phyloP scores from a whole-genome alignment of 2,797 vertebrate genomes.

The Euthynnus affinis region DNA sequence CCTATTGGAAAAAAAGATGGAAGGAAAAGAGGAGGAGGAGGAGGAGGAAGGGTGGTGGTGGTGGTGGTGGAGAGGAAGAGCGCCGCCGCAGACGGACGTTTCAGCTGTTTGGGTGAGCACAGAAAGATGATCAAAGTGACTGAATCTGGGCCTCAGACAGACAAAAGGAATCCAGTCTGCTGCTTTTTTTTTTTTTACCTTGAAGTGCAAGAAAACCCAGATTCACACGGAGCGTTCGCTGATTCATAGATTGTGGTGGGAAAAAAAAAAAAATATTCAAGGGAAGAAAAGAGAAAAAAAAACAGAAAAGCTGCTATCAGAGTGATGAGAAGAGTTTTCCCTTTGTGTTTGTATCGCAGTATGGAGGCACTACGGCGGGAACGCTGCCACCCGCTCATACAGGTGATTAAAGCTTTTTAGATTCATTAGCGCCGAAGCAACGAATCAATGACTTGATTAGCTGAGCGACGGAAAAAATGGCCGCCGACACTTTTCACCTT shows the following conservation, averaged over 20 bases:
- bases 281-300: neutral
- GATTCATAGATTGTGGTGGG: slow-evolving; percentile 46
- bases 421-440: neutral
- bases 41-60: neutral
- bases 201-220: slow-evolving; percentile 40
- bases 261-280: neutral
- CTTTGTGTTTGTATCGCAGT: neutral
- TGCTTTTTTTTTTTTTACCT: slow-evolving; percentile 44
- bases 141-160: slow-evolving; percentile 39
- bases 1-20: slow-evolving; percentile 17
- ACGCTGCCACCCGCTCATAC: neutral
- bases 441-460: neutral
- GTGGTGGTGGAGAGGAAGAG: neutral
- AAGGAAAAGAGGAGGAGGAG: neutral
- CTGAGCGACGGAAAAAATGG: neutral
- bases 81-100: too few relatives aligned
- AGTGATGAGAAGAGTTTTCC: slow-evolving; percentile 1
- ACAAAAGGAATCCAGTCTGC: slow-evolving; percentile 31
- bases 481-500: neutral
- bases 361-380: too few relatives aligned
- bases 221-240: slow-evolving; percentile 41
- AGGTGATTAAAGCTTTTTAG: neutral
- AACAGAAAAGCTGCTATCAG: neutral
- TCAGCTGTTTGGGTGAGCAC: slow-evolving; percentile 29
- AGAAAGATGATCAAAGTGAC: slow-evolving; percentile 54